A percentile compares a stretch with the other conserved stretches of the same genome.
phyloP scores from a whole-genome alignment of 92 coral and sea anemone genomes.

The Hydrozoanthus gracilis region DNA sequence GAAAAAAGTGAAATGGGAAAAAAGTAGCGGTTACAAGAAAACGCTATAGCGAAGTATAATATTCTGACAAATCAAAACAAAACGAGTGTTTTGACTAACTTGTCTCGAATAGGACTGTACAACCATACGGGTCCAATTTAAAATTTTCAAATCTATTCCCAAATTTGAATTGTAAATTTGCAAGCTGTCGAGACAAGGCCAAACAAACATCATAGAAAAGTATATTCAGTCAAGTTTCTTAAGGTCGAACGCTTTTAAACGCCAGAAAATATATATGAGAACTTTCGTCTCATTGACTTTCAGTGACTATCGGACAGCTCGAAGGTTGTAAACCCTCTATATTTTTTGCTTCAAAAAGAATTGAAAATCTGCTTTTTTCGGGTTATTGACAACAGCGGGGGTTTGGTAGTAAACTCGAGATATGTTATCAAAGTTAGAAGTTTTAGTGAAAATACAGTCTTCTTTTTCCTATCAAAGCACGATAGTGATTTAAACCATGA shows the following conservation, averaged over 20 bases:
- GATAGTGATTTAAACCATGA: not conserved
- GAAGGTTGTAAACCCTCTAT: not conserved
- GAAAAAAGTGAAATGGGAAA: not conserved
- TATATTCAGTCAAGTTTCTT: not conserved
- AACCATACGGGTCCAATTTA: not conserved
- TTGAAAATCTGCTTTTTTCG: not conserved
- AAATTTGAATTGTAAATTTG: constrained; percentile 45
- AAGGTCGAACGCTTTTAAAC: not conserved
- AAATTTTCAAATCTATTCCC: not conserved
- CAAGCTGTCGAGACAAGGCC: not conserved
- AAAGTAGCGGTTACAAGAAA: not conserved
- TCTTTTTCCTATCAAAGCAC: too few species aligned
- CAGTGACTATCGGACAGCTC: not conserved
- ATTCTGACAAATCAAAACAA: not conserved
- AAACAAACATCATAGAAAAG: constrained; percentile 3
- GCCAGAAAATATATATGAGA: not conserved
- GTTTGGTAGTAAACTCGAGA: not conserved
- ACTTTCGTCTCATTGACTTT: too few species aligned
- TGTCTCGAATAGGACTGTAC: not conserved
- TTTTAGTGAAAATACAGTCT: not conserved
- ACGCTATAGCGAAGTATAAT: not conserved
- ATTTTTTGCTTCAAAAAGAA: not conserved
- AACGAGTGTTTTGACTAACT: not conserved
- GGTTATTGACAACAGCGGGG: not conserved
- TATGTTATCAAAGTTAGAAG: not conserved